Percentiles rank a stretch among this genome's conserved stretches.
Conservation (phyloP, 2,888 invertebrate species). For the Nephrotoma guestfalica region DNA sequence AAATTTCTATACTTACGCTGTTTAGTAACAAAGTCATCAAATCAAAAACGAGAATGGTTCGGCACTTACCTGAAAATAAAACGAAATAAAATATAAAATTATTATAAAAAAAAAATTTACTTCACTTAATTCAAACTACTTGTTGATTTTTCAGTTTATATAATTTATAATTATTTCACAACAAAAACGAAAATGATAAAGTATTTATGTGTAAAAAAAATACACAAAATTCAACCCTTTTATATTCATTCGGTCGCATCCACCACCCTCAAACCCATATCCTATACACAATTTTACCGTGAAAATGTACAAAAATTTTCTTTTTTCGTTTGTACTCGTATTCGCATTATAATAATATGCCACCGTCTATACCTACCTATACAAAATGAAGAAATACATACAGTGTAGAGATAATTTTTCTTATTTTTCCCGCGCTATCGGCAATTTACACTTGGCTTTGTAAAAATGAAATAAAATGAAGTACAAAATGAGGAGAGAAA, state of each 20-base stretch:
- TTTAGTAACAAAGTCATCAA: background rate
- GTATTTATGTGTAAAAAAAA: background rate
- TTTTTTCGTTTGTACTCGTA: background rate
- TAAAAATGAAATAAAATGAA: conserved; percentile 4
- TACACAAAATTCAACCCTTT: background rate
- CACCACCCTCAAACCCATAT: background rate
- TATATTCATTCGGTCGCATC: background rate
- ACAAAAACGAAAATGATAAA: background rate
- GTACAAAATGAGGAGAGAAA: background rate
- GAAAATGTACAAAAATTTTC: background rate
- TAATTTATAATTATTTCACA: background rate
- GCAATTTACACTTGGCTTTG: conserved; percentile 6
- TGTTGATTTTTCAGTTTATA: background rate
- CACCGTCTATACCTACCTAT: background rate
- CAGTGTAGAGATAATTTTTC: background rate
- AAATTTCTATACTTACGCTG: background rate
- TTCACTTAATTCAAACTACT: background rate
- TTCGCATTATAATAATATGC: background rate
- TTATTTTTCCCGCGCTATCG: conserved; percentile 1
- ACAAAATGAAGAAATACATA: background rate
- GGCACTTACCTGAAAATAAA: background rate
- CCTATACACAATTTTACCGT: background rate
- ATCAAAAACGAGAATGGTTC: background rate
- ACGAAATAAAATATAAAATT: background rate
- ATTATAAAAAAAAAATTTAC: background rate